A percentile compares a stretch with the other conserved stretches of the same genome.
Conservation (phyloP, 2,113 vertebrate species). For the Pycnonotus jocosus region DNA sequence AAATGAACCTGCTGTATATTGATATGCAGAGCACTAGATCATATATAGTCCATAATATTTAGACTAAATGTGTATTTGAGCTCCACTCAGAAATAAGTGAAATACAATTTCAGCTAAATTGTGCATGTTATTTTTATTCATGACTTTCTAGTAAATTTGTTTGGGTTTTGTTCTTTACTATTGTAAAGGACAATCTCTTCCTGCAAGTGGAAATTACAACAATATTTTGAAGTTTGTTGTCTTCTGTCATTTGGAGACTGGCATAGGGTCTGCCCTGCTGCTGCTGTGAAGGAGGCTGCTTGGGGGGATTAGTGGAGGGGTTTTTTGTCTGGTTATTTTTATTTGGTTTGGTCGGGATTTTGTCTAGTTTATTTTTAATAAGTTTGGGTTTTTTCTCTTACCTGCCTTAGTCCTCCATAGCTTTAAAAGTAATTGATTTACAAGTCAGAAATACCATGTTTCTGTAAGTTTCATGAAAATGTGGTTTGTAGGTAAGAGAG, state of each 20-base stretch:
- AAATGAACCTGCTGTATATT: accelerated
- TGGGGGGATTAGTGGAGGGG: not conserved
- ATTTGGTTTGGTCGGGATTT: not conserved
- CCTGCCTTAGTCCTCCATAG: not conserved
- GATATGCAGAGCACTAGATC: not conserved
- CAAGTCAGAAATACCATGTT: not conserved
- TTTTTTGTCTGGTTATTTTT: not conserved
- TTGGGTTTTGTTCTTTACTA: not conserved
- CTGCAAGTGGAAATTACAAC: not conserved
- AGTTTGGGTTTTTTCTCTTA: not conserved
- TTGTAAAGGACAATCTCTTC: not conserved
- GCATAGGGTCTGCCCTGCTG: not conserved
- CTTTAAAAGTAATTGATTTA: not conserved
- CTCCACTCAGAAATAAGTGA: not conserved
- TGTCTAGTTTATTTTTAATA: not conserved
- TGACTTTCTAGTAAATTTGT: not conserved
- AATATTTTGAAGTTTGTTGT: not conserved
- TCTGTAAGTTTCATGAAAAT: not conserved
- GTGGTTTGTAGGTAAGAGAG: not conserved
- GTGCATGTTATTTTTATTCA: not conserved
- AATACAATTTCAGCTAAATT: not conserved
- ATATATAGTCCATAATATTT: not conserved
- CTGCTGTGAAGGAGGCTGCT: not conserved
- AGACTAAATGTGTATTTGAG: not conserved
- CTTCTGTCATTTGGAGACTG: not conserved